A percentile compares a stretch with the other conserved stretches of the same genome.
Evolutionary conservation across 1,140 invertebrate species (phyloP).

Genomic region (Drosophila asahinai): DNA sequence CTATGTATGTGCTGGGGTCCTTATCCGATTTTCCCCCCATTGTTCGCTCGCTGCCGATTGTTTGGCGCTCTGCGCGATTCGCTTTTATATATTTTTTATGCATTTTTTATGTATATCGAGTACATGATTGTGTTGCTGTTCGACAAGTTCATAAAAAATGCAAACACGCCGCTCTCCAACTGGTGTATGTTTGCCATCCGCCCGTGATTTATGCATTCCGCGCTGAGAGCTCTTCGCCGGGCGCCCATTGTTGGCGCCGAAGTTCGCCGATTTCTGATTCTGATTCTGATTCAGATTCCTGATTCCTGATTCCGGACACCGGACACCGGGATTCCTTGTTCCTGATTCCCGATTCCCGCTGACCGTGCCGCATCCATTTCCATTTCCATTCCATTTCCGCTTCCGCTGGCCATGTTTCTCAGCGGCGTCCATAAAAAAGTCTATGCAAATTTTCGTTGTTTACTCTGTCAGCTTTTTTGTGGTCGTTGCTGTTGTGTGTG

Average conservation of each 20-base stretch:
- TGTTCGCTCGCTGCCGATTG: constrained; percentile 43
- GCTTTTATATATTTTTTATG: constrained; percentile 57
- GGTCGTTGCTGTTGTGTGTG: constrained; percentile 6
- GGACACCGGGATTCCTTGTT: constrained; percentile 22
- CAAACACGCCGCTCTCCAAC: constrained; percentile 69
- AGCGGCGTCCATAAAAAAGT: constrained; percentile 4
- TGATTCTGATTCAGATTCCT: neutral
- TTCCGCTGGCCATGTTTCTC: constrained; percentile 50
- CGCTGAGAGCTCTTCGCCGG: constrained; percentile 33
- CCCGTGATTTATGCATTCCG: constrained; percentile 65
- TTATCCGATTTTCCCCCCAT: constrained; percentile 46
- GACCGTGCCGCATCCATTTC: constrained; percentile 75
- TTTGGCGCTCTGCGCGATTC: constrained; percentile 41
- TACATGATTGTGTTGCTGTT: constrained; percentile 72
- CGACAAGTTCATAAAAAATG: constrained; percentile 82
- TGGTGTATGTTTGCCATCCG: constrained; percentile 46
- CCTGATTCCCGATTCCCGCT: constrained; percentile 41
- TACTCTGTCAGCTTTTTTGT: constrained; percentile 37
- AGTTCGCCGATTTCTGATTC: constrained; percentile 19
- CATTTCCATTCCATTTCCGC: constrained; percentile 48
- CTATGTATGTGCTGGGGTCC: constrained; percentile 2
- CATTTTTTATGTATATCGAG: constrained; percentile 79
- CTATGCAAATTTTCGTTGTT: constrained; percentile 59
- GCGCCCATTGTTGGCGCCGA: constrained; percentile 49
- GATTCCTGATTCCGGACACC: constrained; percentile 21